Base-by-base conservation (phyloP, 30 jellyfish, hydroid and myxozoan species). In the Turritopsis rubra region DNA sequence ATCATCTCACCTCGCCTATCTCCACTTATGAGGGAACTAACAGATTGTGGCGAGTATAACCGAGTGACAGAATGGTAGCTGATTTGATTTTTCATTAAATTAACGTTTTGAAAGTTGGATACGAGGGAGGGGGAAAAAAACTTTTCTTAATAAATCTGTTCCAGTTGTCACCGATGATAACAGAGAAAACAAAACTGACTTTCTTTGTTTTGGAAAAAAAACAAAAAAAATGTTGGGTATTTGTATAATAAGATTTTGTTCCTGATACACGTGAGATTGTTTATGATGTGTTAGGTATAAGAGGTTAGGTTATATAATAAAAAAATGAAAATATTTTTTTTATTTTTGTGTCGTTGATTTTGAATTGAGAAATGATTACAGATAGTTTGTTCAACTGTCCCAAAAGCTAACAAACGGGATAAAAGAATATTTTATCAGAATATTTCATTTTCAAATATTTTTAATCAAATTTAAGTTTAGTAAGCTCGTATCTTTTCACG, bases 1-100 rank as follows among this genome's bases (percentile, higher is more conserved):
- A 18, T 71, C 25, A 4, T 82, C 9, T 87, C 97, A 66, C 97
- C 96, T 5, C 73, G 94, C 52, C 88, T 91, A 7, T 91, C 97
- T 16, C 97, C 97, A 54, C 71, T 87, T 53, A 29, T 75, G 52
- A 41, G 28, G 65, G 26, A 18, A 23, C 60, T 41, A 5, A 41
- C 60, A 41, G 60, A 41, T 41, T 5, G 13, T 41, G 60, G 60
- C 60, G 9, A 41, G 60, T 41, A 13, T 41, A 41, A 41, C 60
- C 60, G 60, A 41, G 5, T 41, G 9, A 41, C 60, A 13, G 60
- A 41, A 41, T 41, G 60, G 60, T 41, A 41, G 5, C n/a, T n/a
- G n/a, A n/a, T n/a, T n/a, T n/a, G n/a, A n/a, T 5, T 41, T 41
- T 41, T 41, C 60, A 41, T 41, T 13, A 3, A 41, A 41, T 41